These are phyloP conservation scores for Cirrhinus mrigala DNA, from an alignment of 2,797 vertebrate species.

Conservation along the genomic window DNA sequence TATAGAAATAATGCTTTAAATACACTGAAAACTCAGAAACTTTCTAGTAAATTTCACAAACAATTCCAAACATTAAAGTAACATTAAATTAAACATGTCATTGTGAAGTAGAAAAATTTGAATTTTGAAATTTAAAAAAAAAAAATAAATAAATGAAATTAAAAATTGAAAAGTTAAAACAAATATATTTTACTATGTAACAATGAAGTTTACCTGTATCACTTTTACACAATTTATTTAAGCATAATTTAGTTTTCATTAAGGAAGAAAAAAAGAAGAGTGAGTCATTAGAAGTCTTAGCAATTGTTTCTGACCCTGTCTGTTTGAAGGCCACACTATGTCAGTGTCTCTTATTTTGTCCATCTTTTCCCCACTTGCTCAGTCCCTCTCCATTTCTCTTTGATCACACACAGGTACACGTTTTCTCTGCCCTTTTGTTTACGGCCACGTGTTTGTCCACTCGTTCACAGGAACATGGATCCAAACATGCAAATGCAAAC, in stretches of 20 bases:
- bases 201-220: neutral
- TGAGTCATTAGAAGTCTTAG: neutral
- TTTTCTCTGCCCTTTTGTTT: slow-evolving; percentile 1
- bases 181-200: neutral
- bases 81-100: neutral
- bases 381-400: neutral
- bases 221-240: neutral
- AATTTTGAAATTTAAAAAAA: no score
- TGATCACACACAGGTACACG: neutral
- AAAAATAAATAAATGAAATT: no score
- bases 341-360: neutral
- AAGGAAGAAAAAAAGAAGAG: neutral
- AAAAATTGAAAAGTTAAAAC: neutral
- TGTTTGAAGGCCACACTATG: neutral
- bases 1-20: no score
- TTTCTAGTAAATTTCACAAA: neutral
- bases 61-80: neutral
- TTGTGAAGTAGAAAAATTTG: neutral
- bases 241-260: neutral
- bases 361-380: neutral
- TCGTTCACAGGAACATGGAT: neutral
- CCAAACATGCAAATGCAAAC: slow-evolving; percentile 10
- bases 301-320: neutral
- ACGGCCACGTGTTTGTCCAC: neutral
- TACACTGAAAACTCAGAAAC: neutral